Conservation (phyloP, 2,113 vertebrate genomes). For the Psittacus erithacus region DNA sequence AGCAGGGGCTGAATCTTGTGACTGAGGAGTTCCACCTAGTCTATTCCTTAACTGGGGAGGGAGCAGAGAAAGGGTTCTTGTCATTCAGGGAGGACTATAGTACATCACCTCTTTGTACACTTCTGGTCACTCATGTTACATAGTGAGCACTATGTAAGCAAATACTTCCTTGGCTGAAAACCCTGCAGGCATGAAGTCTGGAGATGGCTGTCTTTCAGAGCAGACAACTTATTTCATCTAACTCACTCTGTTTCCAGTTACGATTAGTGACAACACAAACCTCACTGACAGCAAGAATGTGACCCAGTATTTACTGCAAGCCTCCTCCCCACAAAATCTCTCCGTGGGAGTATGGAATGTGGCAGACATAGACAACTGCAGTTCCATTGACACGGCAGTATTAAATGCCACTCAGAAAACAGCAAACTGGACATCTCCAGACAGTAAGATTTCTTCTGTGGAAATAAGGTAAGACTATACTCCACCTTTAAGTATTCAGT, state of each 20-base stretch:
- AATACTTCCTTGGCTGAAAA: not conserved
- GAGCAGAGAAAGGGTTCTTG: not conserved
- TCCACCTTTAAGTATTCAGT: not conserved
- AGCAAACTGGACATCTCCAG: not conserved
- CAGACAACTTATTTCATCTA: not conserved
- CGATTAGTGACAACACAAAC: not conserved
- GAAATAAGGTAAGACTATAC: slow-evolving; percentile 42
- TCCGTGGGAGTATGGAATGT: not conserved
- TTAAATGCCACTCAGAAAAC: accelerated
- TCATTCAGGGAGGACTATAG: not conserved
- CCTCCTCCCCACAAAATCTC: accelerated
- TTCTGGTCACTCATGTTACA: not conserved
- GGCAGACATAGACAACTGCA: accelerated
- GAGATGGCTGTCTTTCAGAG: not conserved
- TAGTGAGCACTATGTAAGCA: not conserved
- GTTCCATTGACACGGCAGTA: accelerated
- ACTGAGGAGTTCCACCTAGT: not conserved
- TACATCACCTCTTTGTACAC: not conserved
- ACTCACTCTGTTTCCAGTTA: slow-evolving; percentile 26
- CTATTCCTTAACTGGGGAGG: not conserved
- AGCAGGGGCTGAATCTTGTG: not conserved
- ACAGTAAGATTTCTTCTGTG: accelerated
- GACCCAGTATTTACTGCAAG: not conserved
- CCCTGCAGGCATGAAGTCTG: not conserved
- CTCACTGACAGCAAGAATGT: not conserved